Evolutionary conservation across 2,888 invertebrate genomes (phyloP), one percentile per base, ranked within the genome.

Genomic region (Synergus itoensis): DNA sequence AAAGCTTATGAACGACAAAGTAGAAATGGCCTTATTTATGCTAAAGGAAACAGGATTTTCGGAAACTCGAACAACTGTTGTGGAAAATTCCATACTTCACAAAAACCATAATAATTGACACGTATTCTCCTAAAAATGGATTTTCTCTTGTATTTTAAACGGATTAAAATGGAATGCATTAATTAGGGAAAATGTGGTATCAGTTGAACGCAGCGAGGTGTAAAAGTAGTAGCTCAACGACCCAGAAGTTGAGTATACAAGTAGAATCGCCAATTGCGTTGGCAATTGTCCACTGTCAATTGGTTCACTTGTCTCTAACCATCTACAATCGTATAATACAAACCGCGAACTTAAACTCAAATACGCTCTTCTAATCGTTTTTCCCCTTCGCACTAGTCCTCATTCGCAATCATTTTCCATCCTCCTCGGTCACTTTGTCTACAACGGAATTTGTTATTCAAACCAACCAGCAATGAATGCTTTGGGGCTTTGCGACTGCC

Each of bases 241-340:
- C 80, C 85, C 81, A 80, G 80, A 79, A 82, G 77, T 82, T 82
- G 83, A 80, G 81, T 79, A 79, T 81, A 76, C 81, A 80, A 82
- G 82, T 76, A 84, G 84, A 86, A 85, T 86, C 87, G 86, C 85
- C 88, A 89, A 88, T 87, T 88, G 86, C 85, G 78, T 82, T 84
- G 84, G 81, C 86, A 86, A 87, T 88, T 88, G 85, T 87, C 87
- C 87, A 86, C 87, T 85, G 86, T 86, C 88, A 88, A 88, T 89
- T 88, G 88, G 84, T 87, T 86, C 87, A 88, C 87, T 89, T 88
- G 84, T 83, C 84, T 83, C 83, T 78, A 83, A 80, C 82, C 84
- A 87, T 79, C 81, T 77, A 79, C 69, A 81, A 78, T 78, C 77
- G 84, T 81, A 82, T 81, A 76, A 80, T 18, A 40, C 48, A n/a